These are phyloP conservation scores for Diplazon laetatorius DNA, from an alignment of 2,888 invertebrate genomes.

Conservation along the genomic window DNA sequence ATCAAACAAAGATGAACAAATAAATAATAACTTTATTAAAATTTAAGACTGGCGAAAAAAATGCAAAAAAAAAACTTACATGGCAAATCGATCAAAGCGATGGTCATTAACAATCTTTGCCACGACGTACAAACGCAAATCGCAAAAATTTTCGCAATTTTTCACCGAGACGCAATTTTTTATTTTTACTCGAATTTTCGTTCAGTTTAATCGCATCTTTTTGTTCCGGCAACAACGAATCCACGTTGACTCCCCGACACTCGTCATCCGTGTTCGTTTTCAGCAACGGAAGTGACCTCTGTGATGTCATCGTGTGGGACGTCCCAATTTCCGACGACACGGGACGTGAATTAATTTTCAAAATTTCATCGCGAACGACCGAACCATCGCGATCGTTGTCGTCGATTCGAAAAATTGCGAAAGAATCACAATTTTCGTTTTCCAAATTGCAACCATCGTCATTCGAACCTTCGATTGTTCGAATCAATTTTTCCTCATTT, in stretches of 20 bases:
- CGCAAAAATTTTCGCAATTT: constrained; percentile 70
- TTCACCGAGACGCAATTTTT: constrained; percentile 62
- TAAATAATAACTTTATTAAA: too few relatives aligned
- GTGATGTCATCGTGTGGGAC: too few relatives aligned
- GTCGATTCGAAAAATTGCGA: constrained; percentile 16
- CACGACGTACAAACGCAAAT: constrained; percentile 68
- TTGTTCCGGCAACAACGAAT: neutral
- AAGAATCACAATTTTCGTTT: constrained; percentile 12
- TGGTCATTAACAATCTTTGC: constrained; percentile 64
- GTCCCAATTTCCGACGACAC: neutral
- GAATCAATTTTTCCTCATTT: constrained; percentile 70
- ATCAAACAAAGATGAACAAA: too few relatives aligned
- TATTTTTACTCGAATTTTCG: constrained; percentile 53
- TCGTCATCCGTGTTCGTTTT: too few relatives aligned
- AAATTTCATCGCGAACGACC: constrained; percentile 12
- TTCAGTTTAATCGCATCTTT: constrained; percentile 8
- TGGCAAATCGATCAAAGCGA: neutral
- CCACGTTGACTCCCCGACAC: constrained; percentile 26
- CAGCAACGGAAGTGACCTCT: constrained; percentile 5
- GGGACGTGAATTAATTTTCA: constrained; percentile 39
- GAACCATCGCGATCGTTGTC: neutral
- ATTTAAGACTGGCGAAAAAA: too few relatives aligned
- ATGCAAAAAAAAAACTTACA: too few relatives aligned
- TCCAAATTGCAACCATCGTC: constrained; percentile 15
- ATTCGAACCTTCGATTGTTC: constrained; percentile 64